phyloP scores from a whole-genome alignment of 64 coral and sea anemone species.

The Acropora yongei region DNA sequence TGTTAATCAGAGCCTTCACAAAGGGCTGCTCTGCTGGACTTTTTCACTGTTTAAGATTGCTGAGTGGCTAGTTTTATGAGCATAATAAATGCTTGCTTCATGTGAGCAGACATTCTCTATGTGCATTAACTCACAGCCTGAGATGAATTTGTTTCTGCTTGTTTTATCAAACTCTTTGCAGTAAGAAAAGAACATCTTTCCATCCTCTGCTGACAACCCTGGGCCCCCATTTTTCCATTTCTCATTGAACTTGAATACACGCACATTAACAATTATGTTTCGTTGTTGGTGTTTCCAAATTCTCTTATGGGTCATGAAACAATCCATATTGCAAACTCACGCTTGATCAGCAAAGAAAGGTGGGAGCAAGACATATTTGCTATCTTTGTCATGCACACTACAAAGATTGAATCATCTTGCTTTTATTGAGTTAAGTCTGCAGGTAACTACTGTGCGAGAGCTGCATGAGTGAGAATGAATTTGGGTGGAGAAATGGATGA shows the following conservation, averaged over 20 bases:
- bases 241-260: not conserved
- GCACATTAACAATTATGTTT: not conserved
- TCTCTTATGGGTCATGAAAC: not conserved
- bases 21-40: slow-evolving; percentile 15
- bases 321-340: not conserved
- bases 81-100: not conserved
- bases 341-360: not conserved
- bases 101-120: slow-evolving; percentile 10
- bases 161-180: slow-evolving; percentile 18
- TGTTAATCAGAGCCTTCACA: not conserved
- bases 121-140: not conserved
- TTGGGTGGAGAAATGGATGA: not conserved
- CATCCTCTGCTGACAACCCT: slow-evolving; percentile 1
- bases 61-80: slow-evolving; percentile 16
- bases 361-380: not conserved
- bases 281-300: slow-evolving; percentile 1
- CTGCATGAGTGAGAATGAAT: not conserved
- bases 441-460: slow-evolving; percentile 13
- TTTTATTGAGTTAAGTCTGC: slow-evolving; percentile 29
- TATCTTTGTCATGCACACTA: slow-evolving; percentile 17
- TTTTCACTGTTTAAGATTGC: slow-evolving; percentile 14
- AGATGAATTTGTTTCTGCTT: slow-evolving; percentile 11
- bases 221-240: slow-evolving; percentile 8
- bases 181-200: slow-evolving; percentile 17
- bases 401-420: not conserved